Percentiles rank a stretch among this genome's conserved stretches.
Evolutionary conservation across 2,113 vertebrate species (phyloP).

Genomic region (Psilopsiagon aymara): DNA sequence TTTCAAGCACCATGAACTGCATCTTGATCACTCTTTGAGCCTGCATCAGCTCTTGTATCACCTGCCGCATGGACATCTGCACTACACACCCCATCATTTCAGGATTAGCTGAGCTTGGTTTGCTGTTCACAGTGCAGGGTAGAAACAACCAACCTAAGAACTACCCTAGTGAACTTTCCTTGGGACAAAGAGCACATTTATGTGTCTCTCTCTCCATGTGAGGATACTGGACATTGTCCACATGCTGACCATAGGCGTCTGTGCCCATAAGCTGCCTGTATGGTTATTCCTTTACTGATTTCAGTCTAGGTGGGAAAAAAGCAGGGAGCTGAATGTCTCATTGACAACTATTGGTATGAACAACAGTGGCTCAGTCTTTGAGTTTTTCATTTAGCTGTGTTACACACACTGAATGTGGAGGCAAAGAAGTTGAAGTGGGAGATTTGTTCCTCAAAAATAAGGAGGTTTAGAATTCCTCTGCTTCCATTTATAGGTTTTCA

Average conservation of each 20-base stretch:
- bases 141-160: not conserved
- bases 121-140: not conserved
- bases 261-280: not conserved
- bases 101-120: not conserved
- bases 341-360: not conserved
- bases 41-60: not conserved
- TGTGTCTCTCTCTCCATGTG: not conserved
- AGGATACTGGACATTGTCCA: not conserved
- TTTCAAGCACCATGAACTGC: not conserved
- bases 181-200: not conserved
- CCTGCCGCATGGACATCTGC: not conserved
- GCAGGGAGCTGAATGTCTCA: not conserved
- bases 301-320: not conserved
- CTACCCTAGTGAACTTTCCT: not conserved
- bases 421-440: not conserved
- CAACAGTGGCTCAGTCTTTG: not conserved
- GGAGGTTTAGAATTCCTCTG: not conserved
- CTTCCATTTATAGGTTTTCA: not conserved
- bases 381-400: not conserved
- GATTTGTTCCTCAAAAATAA: not conserved
- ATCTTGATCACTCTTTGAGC: not conserved
- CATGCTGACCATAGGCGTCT: not conserved
- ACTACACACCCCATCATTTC: rapidly evolving
- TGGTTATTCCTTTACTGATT: not conserved
- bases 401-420: not conserved